Base-by-base conservation (phyloP, 2,888 invertebrate species). In the Deroplatys truncata region DNA sequence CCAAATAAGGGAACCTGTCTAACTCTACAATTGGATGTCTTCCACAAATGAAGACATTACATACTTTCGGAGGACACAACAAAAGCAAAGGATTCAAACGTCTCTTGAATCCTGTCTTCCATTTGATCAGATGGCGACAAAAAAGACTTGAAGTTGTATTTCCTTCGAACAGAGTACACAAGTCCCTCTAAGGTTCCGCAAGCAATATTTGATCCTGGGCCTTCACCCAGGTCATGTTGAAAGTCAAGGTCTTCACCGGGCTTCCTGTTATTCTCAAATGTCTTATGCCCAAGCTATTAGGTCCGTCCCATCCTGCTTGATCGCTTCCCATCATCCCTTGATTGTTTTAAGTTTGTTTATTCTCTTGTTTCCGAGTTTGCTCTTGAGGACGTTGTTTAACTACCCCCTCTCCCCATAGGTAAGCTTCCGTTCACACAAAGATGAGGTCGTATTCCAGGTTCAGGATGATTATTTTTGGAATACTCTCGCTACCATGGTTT, bases 291-390 rank as follows among this genome's bases (percentile, higher is more conserved):
- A 20, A 25, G 20, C 56, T 72, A 25, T 72, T 20, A 16, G 56
- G 56, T 72, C 20, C 25, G 20, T 72, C 56, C 56, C 56, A 72
- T 72, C 56, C 56, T 72, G 56, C 56, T 72, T 72, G 56, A 72
- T 72, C 56, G 49, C 86, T 49, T 82, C 28, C 72, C 82, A 82
- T 29, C 25, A 49, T 86, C 31, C 86, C 49, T 72, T 56, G 72
- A 86, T 82, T 86, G 86, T 86, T 82, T 86, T 86, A 86, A 28
- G 86, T 86, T 85, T 85, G 85, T 85, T 85, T 85, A 43, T 43
- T 85, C 85, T 85, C 85, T 56, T 85, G 49, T 85, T 85, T 85
- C 85, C 56, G 13, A 16, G 25, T 85, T 85, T 85, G 49, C 56
- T 85, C 56, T 72, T 5, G 56, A 72, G 56, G 56, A 72, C 5